phyloP scores from a whole-genome alignment of 1,140 invertebrate genomes.

The Meloidogyne hapla region DNA sequence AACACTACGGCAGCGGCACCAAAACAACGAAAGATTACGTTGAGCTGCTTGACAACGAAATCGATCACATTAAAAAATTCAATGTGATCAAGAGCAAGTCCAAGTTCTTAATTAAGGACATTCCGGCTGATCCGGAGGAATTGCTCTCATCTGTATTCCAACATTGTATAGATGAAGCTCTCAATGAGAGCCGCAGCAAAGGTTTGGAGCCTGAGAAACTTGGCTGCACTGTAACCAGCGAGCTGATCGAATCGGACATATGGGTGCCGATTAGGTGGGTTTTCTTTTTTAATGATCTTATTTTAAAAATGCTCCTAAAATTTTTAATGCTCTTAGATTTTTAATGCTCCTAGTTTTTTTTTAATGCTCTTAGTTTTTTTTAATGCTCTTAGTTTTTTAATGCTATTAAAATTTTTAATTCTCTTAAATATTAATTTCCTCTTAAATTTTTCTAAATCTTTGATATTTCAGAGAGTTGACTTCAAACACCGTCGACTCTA shows the following conservation, averaged over 20 bases:
- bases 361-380: too few species aligned
- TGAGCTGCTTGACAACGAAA: too few species aligned
- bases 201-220: not conserved
- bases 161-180: not conserved
- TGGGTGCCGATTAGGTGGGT: conserved; percentile 3
- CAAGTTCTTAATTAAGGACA: not conserved
- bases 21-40: too few species aligned
- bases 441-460: too few species aligned
- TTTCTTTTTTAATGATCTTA: too few species aligned
- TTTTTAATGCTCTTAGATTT: too few species aligned
- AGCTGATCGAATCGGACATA: not conserved
- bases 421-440: too few species aligned
- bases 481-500: not conserved
- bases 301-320: too few species aligned
- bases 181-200: not conserved
- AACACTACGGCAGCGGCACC: too few species aligned
- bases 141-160: not conserved
- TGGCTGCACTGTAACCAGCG: not conserved
- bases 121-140: not conserved
- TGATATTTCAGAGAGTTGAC: not conserved
- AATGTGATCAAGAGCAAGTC: not conserved
- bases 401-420: too few species aligned
- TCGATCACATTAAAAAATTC: not conserved
- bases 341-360: too few species aligned
- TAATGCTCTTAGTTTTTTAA: too few species aligned